A percentile compares a stretch with the other conserved stretches of the same genome.
Evolutionary conservation across 92 coral and sea anemone species (phyloP).

Genomic region (Parazoanthus atlanticus): DNA sequence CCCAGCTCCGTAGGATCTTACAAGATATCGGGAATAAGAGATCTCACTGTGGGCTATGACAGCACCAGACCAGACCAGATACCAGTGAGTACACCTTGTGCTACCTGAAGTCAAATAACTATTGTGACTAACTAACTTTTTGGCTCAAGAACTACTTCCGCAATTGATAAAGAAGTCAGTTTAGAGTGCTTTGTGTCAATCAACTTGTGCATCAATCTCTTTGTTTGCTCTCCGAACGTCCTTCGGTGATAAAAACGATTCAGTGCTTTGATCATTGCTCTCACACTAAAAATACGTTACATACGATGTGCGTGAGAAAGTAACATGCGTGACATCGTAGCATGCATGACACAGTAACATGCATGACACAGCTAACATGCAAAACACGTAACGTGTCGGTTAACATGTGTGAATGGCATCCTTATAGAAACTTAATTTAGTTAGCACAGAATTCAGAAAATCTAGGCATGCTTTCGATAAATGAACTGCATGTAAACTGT

Average conservation of each 20-base stretch:
- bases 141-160: neutral
- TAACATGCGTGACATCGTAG: too few species aligned
- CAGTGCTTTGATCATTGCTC: too few species aligned
- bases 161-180: neutral
- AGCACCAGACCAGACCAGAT: constrained; percentile 86
- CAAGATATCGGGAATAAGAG: constrained; percentile 87
- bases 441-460: too few species aligned
- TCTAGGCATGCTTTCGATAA: too few species aligned
- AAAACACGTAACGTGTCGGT: too few species aligned
- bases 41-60: constrained; percentile 93
- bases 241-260: too few species aligned
- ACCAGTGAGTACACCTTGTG: constrained; percentile 73
- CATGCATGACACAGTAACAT: neutral
- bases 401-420: neutral
- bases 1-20: constrained; percentile 84
- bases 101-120: neutral
- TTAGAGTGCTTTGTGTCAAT: neutral
- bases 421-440: too few species aligned
- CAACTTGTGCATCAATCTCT: neutral
- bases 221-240: too few species aligned
- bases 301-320: too few species aligned
- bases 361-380: neutral
- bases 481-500: too few species aligned
- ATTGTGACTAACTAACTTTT: neutral
- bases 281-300: too few species aligned